Evolutionary conservation across 2,888 invertebrate species (phyloP).

Genomic region (Silvanus unidentatus): DNA sequence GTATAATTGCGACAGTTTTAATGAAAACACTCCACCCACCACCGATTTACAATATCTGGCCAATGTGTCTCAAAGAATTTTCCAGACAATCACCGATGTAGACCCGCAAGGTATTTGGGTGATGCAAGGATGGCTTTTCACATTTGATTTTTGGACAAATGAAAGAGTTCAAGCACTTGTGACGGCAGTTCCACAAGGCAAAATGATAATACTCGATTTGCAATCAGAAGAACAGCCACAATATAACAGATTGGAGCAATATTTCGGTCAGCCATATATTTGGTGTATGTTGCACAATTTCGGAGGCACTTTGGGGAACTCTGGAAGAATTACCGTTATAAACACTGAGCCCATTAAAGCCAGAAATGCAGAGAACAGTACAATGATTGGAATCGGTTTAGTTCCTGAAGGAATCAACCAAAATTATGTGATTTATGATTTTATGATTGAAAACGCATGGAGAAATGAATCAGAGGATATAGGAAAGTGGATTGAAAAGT

Average conservation of each 20-base stretch:
- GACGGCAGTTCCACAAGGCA: constrained; percentile 66
- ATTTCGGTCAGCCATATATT: constrained; percentile 90
- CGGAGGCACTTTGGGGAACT: constrained; percentile 90
- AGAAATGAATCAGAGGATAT: constrained; percentile 53
- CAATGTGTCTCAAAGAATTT: constrained; percentile 65
- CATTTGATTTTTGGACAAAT: no score
- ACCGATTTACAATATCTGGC: constrained; percentile 57
- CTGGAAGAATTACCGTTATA: constrained; percentile 71
- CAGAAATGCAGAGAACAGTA: constrained; percentile 56
- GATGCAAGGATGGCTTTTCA: constrained; percentile 67
- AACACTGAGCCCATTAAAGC: constrained; percentile 60
- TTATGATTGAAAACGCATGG: constrained; percentile 83
- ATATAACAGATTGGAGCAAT: constrained; percentile 68
- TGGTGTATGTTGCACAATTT: constrained; percentile 98
- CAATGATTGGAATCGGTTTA: constrained; percentile 85
- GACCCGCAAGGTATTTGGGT: constrained; percentile 86
- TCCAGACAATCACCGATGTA: constrained; percentile 58
- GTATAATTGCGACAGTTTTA: constrained; percentile 90
- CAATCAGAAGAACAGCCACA: constrained; percentile 83
- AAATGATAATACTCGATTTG: constrained; percentile 81
- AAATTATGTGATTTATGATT: constrained; percentile 88
- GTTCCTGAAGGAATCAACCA: constrained; percentile 94
- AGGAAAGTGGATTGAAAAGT: constrained; percentile 59
- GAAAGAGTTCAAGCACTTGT: constrained; percentile 56
- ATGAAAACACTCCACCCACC: constrained; percentile 73